Conservation (phyloP, 2,113 vertebrate species). For the Bubalus kerabau region DNA sequence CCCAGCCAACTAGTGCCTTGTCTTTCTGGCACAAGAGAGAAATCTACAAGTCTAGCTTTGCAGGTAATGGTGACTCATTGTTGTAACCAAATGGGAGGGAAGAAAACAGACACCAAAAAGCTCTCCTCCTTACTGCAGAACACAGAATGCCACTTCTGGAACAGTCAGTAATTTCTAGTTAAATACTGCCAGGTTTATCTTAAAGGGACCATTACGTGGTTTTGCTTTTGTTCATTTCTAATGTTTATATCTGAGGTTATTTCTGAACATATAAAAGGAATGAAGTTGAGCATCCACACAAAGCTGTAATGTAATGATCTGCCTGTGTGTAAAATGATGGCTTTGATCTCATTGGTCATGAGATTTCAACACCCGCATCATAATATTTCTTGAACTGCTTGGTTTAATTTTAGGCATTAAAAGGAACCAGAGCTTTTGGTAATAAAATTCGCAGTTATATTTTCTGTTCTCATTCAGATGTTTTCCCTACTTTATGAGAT, state of each 20-base stretch:
- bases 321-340: not conserved
- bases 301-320: not conserved
- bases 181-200: not conserved
- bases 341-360: not conserved
- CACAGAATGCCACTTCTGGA: conserved; percentile 41
- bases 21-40: conserved; percentile 27
- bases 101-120: not conserved
- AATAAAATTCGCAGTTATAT: not conserved
- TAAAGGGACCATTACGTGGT: conserved; percentile 36
- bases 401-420: not conserved
- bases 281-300: not conserved
- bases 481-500: not conserved
- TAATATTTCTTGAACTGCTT: not conserved
- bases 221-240: not conserved
- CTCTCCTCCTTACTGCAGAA: not conserved
- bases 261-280: not conserved
- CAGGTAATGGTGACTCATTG: conserved; percentile 65
- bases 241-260: not conserved
- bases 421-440: not conserved
- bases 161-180: conserved; percentile 38
- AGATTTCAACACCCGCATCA: not conserved
- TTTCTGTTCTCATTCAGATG: not conserved
- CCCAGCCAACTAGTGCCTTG: conserved; percentile 27
- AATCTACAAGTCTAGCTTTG: conserved; percentile 64
- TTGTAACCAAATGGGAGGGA: not conserved